These are phyloP conservation scores for Thalassarche chlororhynchos DNA, from an alignment of 2,113 vertebrate species.

Conservation along the genomic window DNA sequence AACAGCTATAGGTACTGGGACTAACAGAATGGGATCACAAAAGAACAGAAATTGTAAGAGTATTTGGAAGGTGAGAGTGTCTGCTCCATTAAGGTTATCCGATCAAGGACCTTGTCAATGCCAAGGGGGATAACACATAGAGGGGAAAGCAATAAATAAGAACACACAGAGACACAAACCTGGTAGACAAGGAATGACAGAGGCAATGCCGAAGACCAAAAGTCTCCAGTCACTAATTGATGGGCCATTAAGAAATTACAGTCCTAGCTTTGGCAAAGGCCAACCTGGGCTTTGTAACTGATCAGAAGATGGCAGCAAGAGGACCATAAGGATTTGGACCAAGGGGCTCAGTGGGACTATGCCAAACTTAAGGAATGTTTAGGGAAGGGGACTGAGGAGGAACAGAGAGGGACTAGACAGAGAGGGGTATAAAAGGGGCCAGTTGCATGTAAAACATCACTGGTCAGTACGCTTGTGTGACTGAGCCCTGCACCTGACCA, in stretches of 20 bases:
- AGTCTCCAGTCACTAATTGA: neutral
- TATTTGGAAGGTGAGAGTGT: neutral
- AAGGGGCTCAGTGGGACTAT: neutral
- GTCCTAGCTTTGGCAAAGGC: neutral
- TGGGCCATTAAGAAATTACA: neutral
- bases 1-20: neutral
- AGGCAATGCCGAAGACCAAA: neutral
- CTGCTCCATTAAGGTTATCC: neutral
- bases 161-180: neutral
- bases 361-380: neutral
- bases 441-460: neutral
- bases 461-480: neutral
- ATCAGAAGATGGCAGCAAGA: neutral
- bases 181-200: neutral
- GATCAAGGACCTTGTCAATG: neutral
- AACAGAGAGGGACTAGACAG: neutral
- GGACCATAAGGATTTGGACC: neutral
- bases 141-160: neutral
- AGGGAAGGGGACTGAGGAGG: neutral
- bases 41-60: neutral
- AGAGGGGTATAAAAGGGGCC: neutral
- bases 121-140: neutral
- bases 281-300: neutral
- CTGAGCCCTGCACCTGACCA: neutral
- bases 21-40: neutral